phyloP scores from a whole-genome alignment of 2,113 vertebrate species.

The Tychaedon coryphoeus region DNA sequence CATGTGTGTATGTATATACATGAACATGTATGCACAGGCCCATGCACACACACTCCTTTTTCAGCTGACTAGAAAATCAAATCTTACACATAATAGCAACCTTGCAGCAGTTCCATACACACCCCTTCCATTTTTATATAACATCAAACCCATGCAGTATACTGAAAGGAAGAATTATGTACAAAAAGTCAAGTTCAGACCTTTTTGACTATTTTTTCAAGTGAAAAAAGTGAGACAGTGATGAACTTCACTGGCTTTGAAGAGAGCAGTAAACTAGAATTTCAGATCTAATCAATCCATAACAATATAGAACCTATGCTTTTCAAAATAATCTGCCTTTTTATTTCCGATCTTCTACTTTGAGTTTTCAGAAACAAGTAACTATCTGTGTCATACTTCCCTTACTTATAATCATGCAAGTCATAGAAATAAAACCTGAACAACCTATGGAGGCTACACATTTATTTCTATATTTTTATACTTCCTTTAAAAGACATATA shows the following conservation, averaged over 20 bases:
- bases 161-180: not conserved
- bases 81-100: not conserved
- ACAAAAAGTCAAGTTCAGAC: not conserved
- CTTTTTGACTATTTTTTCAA: not conserved
- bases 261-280: not conserved
- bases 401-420: not conserved
- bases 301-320: fast-evolving
- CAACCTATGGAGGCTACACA: not conserved
- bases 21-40: not conserved
- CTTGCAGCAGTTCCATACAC: not conserved
- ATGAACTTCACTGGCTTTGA: not conserved
- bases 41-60: not conserved
- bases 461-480: not conserved
- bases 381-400: fast-evolving
- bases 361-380: not conserved
- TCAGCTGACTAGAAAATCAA: not conserved
- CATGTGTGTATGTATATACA: not conserved
- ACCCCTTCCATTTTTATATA: not conserved
- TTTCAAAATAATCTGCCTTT: not conserved
- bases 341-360: not conserved
- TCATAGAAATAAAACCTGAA: not conserved
- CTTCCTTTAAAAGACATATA: not conserved
- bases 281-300: not conserved
- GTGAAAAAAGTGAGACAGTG: not conserved
- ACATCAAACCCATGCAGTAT: not conserved